Conservation (phyloP, 2,113 vertebrate genomes). For the Amphiprion ocellaris region DNA sequence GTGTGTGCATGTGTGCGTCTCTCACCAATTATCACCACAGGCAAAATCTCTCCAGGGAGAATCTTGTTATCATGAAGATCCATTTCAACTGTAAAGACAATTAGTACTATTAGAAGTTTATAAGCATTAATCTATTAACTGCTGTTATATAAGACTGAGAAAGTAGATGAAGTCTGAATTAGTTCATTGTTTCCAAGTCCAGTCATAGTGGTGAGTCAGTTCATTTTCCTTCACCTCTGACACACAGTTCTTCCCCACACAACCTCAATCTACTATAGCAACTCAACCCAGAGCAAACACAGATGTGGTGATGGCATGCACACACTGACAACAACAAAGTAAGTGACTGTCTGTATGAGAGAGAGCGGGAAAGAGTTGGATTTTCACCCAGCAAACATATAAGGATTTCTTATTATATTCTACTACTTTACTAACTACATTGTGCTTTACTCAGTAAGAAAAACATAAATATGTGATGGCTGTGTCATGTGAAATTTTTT, state of each 20-base stretch:
- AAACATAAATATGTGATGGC: too few relatives aligned
- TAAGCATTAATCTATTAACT: not conserved
- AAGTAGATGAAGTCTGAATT: not conserved
- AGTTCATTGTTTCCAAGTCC: slow-evolving; percentile 24
- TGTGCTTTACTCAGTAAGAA: too few relatives aligned
- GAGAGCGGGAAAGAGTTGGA: not conserved
- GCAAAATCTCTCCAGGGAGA: slow-evolving; percentile 69
- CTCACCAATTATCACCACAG: slow-evolving; percentile 85
- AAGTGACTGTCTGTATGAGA: not conserved
- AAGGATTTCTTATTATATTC: too few relatives aligned
- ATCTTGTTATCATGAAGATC: slow-evolving; percentile 71
- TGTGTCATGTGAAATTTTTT: too few relatives aligned
- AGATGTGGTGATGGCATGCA: too few relatives aligned
- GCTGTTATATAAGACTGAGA: not conserved
- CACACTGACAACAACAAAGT: not conserved
- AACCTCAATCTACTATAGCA: slow-evolving; percentile 14
- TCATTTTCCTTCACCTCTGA: slow-evolving; percentile 32
- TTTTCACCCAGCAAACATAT: too few relatives aligned
- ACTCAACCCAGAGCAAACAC: not conserved
- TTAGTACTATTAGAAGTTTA: not conserved
- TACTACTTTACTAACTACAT: too few relatives aligned
- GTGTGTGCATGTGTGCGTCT: slow-evolving; percentile 18
- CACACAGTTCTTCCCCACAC: not conserved
- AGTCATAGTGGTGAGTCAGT: slow-evolving; percentile 12
- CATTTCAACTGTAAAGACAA: slow-evolving; percentile 71